These are phyloP conservation scores for Drosophila sp. DNA, from an alignment of 1,140 invertebrate species.

Conservation along the genomic window DNA sequence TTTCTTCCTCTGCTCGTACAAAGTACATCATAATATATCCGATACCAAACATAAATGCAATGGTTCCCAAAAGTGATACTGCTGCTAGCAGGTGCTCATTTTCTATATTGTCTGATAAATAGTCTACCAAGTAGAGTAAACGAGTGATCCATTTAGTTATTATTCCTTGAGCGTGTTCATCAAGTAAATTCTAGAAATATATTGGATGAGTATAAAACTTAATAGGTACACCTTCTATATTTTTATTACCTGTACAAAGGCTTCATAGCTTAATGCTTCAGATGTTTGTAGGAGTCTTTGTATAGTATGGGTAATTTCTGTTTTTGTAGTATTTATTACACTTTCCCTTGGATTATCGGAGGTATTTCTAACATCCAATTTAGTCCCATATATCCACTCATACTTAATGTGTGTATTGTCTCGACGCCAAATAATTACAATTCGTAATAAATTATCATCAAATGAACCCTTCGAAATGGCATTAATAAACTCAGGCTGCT, in stretches of 20 bases:
- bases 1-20: constrained; percentile 92
- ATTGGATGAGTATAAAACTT: not conserved
- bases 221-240: not conserved
- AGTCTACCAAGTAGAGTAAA: constrained; percentile 88
- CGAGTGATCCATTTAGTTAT: constrained; percentile 88
- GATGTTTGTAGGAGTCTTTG: constrained; percentile 88
- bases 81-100: constrained; percentile 92
- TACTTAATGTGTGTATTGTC: constrained; percentile 94
- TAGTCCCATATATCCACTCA: constrained; percentile 91
- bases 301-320: constrained; percentile 89
- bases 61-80: constrained; percentile 91
- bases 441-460: constrained; percentile 87
- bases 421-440: constrained; percentile 95
- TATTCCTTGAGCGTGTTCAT: constrained; percentile 90
- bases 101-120: constrained; percentile 89
- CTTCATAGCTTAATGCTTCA: constrained; percentile 89
- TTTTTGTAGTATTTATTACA: constrained; percentile 89
- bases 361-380: constrained; percentile 77
- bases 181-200: constrained; percentile 86
- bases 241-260: constrained; percentile 85
- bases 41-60: constrained; percentile 90
- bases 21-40: constrained; percentile 96
- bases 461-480: constrained; percentile 83
- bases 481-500: constrained; percentile 75
- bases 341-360: constrained; percentile 84